Conservation (phyloP, 2,797 vertebrate genomes). For the Galaxias olidus region DNA sequence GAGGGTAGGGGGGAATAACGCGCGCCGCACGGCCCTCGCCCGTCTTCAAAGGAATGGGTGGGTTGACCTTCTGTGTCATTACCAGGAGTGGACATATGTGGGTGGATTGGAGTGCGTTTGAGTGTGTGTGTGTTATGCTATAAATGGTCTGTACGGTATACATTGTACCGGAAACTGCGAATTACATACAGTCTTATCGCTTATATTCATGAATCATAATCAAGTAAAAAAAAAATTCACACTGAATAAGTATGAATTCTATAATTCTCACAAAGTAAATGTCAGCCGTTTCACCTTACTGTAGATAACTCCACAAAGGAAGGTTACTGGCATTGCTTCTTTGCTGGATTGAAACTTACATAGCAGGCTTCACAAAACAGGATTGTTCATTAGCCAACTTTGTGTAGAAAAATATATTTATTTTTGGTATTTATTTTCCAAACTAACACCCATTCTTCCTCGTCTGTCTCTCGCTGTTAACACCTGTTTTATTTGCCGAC, state of each 20-base stretch:
- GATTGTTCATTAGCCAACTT: constrained; percentile 61
- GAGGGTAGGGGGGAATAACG: constrained; percentile 27
- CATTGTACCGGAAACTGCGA: no score
- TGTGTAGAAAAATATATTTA: constrained; percentile 52
- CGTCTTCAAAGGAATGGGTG: constrained; percentile 19
- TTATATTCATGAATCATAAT: no score
- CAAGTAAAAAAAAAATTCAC: no score
- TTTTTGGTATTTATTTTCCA: constrained; percentile 25
- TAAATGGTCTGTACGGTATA: neutral
- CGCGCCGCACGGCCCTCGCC: constrained; percentile 15
- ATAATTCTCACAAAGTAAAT: neutral
- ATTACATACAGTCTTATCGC: no score
- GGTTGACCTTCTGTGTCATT: constrained; percentile 29
- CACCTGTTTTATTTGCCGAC: constrained; percentile 60
- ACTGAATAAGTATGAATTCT: no score
- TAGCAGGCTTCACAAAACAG: constrained; percentile 43
- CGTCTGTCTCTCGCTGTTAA: constrained; percentile 56
- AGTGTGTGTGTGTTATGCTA: neutral
- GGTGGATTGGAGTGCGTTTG: neutral
- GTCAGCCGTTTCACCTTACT: neutral
- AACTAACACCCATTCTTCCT: constrained; percentile 23
- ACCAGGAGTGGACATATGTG: constrained; percentile 17
- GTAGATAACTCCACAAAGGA: constrained; percentile 31
- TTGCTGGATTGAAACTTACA: constrained; percentile 34
- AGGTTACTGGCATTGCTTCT: constrained; percentile 32